Conservation (phyloP, 2,888 invertebrate genomes). For the Apodemia duryi region DNA sequence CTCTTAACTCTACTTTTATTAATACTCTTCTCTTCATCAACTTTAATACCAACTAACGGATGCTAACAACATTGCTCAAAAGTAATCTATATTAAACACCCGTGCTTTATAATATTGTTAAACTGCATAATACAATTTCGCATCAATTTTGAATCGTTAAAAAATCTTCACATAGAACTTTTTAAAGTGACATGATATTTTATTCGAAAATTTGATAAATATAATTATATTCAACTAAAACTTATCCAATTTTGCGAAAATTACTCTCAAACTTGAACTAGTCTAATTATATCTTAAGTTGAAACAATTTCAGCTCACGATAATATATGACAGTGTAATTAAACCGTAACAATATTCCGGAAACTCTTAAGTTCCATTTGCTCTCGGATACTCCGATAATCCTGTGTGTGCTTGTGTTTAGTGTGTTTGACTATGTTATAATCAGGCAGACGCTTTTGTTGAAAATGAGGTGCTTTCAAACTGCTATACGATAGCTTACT, state of each 20-base stretch:
- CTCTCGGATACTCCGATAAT: neutral
- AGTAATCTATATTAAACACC: no score
- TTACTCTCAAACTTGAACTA: slow-evolving; percentile 20
- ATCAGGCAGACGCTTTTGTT: neutral
- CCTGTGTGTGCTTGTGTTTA: neutral
- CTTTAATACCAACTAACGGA: no score
- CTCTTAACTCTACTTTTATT: no score
- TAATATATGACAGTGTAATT: slow-evolving; percentile 8
- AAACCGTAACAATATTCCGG: slow-evolving; percentile 11
- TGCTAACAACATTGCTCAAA: no score
- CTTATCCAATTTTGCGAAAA: neutral
- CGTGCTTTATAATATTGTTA: no score
- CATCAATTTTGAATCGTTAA: no score
- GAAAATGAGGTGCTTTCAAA: neutral
- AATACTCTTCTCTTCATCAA: no score
- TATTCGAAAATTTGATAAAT: neutral
- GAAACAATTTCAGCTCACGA: slow-evolving; percentile 9
- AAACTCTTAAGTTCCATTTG: slow-evolving; percentile 9
- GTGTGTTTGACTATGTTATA: slow-evolving; percentile 1
- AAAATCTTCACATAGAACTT: no score
- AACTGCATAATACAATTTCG: no score
- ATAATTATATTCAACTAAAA: neutral
- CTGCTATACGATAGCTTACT: neutral
- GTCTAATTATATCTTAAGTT: slow-evolving; percentile 20
- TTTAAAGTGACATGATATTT: neutral